Conservation (phyloP, 2,797 vertebrate species). For the Trichosurus vulpecula region DNA sequence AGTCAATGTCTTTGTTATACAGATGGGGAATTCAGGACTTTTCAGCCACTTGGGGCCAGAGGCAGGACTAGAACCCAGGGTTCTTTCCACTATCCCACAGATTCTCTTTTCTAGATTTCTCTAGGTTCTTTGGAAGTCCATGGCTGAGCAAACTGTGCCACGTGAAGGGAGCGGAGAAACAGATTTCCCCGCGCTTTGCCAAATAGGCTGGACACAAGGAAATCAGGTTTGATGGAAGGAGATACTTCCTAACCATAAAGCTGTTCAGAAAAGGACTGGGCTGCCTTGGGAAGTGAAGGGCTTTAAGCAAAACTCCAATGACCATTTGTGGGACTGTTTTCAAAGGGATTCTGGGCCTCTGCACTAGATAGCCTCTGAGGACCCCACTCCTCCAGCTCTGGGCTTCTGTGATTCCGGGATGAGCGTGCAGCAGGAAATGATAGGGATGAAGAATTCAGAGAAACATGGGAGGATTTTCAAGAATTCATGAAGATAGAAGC, state of each 20-base stretch:
- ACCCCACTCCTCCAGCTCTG: not conserved
- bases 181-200: not conserved
- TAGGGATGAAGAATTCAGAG: not conserved
- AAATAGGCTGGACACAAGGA: not conserved
- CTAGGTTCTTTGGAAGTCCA: not conserved
- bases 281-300: not conserved
- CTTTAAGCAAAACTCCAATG: not conserved
- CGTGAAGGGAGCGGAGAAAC: not conserved
- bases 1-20: not conserved
- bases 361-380: not conserved
- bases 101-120: slow-evolving; percentile 2
- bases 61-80: not conserved
- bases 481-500: not conserved
- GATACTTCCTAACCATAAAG: not conserved
- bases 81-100: not conserved
- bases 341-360: not conserved
- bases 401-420: not conserved
- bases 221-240: not conserved
- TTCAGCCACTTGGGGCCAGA: not conserved
- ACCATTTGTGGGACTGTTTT: not conserved
- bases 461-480: not conserved
- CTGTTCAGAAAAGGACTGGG: not conserved
- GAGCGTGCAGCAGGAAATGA: not conserved
- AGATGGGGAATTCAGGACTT: not conserved
- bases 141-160: not conserved